Evolutionary conservation across 2,113 vertebrate genomes (phyloP), one percentile per base, ranked within the genome.

Genomic region (Leptodactylus fuscus): DNA sequence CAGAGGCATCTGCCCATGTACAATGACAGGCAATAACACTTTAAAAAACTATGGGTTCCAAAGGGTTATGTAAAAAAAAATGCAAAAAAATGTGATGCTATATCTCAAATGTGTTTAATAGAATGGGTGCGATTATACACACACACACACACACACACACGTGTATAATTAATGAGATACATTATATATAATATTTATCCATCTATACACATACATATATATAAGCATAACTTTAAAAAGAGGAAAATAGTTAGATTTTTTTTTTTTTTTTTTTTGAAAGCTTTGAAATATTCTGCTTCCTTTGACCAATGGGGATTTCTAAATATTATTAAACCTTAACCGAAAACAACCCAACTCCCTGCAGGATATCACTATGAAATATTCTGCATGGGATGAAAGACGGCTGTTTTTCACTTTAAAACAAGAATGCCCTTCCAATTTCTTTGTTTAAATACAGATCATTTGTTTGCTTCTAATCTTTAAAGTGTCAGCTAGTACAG

Each of bases 401-500:
- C 15, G 9, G 9, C 1, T 9, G 16, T 32, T 44, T 44, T 20
- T 46, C 1, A 20, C 65, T 36, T 22, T 27, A 69, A 34, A 69
- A 55, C 75, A 70, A 60, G 49, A 24, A 24, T 48, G 79, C 36
- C 18, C 11, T 55, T 41, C 65, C 58, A 73, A 73, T 73, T 53
- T 81, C 41, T 60, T 34, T 79, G 44, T 83, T 70, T 71, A 34
- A 86, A 53, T 44, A 70, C 69, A 85, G 36, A 34, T 62, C n/a
- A 44, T 65, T 78, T 32, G 34, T 55, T 73, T 82, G 74, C 34
- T 85, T 65, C 83, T 79, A 79, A 85, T 79, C 83, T 58, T 71
- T 58, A 22, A 36, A 71, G 44, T 41, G 36, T 80, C 60, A 29
- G 38, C 60, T 6, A 58, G 55, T 73, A 29, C 49, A 80, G 32